Evolutionary conservation across 53 echinoderm and acorn worm species (phyloP).

Genomic region (Luidia sarsii): DNA sequence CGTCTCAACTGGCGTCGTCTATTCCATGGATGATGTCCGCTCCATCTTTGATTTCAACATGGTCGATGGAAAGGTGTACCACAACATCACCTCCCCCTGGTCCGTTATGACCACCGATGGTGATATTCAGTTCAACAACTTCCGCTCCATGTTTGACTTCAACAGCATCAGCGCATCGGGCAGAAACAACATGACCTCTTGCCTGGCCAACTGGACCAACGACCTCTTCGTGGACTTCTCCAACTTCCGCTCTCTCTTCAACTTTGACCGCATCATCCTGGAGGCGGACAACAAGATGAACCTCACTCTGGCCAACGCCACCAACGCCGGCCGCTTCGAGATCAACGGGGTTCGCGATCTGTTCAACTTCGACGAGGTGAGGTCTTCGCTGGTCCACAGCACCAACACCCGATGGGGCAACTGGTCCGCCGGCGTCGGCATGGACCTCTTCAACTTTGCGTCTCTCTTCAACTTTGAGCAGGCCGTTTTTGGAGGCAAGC

Average conservation of each 20-base stretch:
- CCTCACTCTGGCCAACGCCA: constrained; percentile 21
- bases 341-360: constrained; percentile 39
- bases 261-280: constrained; percentile 61
- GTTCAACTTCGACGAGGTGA: constrained; percentile 53
- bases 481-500: constrained; percentile 29
- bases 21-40: constrained; percentile 45
- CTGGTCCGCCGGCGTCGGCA: constrained; percentile 31
- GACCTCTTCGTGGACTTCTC: constrained; percentile 32
- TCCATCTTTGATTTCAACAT: constrained; percentile 29
- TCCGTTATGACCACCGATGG: constrained; percentile 50
- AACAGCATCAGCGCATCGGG: constrained; percentile 42
- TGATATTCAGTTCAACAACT: constrained; percentile 56
- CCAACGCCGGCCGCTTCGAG: constrained; percentile 34
- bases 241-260: constrained; percentile 63
- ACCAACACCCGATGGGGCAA: constrained; percentile 33
- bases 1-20: constrained; percentile 55
- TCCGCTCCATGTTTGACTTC: constrained; percentile 64
- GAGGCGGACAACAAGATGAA: constrained; percentile 27
- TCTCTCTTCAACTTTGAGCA: constrained; percentile 49
- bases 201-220: constrained; percentile 52
- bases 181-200: constrained; percentile 38
- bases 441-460: constrained; percentile 24
- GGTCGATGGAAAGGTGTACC: constrained; percentile 25
- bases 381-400: constrained; percentile 31
- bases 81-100: constrained; percentile 50